Conservation (phyloP, 1,140 invertebrate species). For the Lucilia sericata region DNA sequence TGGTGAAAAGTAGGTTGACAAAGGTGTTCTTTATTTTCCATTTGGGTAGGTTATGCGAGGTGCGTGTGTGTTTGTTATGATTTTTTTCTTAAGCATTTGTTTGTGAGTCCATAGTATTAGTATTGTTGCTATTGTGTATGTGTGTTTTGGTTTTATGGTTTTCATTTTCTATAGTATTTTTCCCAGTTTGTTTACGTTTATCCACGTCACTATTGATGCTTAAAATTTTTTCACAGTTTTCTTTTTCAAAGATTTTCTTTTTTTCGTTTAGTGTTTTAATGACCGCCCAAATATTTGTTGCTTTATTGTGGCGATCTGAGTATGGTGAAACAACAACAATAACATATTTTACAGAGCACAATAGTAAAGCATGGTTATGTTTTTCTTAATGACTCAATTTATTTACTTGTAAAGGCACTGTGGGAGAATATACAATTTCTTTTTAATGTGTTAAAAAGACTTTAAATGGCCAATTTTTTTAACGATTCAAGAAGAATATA, state of each 20-base stretch:
- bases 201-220: conserved; percentile 3
- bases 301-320: conserved; percentile 28
- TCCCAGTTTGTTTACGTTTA: conserved; percentile 27
- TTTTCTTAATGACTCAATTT: not conserved
- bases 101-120: no score
- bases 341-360: not conserved
- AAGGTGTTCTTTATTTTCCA: not conserved
- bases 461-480: no score
- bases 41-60: not conserved
- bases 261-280: not conserved
- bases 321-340: not conserved
- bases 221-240: not conserved
- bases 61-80: not conserved
- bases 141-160: not conserved
- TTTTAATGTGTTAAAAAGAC: no score
- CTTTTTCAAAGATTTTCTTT: not conserved
- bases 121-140: not conserved
- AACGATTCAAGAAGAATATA: no score
- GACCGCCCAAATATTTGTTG: conserved; percentile 35
- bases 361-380: not conserved
- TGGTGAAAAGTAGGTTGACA: not conserved
- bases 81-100: no score
- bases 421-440: not conserved
- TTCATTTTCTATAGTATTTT: not conserved
- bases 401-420: not conserved